Base-by-base conservation (phyloP, 2,797 vertebrate species). In the Crypturellus tataupa region DNA sequence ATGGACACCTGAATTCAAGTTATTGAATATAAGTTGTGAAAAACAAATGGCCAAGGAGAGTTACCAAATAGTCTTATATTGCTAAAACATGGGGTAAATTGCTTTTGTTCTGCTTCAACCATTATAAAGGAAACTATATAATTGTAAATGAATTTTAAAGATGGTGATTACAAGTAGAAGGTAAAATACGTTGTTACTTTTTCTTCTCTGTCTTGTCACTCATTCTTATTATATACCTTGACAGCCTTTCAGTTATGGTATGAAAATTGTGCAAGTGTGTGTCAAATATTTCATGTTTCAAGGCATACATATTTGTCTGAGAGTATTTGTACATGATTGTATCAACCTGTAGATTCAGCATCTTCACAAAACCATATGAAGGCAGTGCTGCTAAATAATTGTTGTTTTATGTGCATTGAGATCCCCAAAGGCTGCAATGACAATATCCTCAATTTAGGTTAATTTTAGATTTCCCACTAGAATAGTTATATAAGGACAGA, bases 401-500 rank as follows among this genome's bases (percentile, higher is more conserved):
- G 11, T 55, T 58, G 4, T 18, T 94, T 88, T 76, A 44, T 79
- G 27, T 7, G 56, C 10, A 13, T 60, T 39, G 8, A 84, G 40
- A 68, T 95, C 55, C 27, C 68, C 69, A 91, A 90, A 90, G 49
- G 46, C 56, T 70, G 24, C 17, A 77, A 16, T 76, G 49, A 59
- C 76, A 64, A 63, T 21, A 90, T 63, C 31, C 29, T 73, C 44
- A 90, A 53, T 84, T 84, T 70, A 77, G 67, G 60, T 23, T 73
- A 84, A 86, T 79, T 90, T 90, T 87, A 86, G 46, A 73, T 94
- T 94, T 95, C 60, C 51, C 55, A 53, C 6, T 58, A 70, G 75
- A 93, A 82, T 77, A 80, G 59, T 90, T 67, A 49, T 60, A 69
- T 44, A 25, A 94, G 55, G 59, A 39, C 51, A 81, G 63, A 67